These are phyloP conservation scores for Micrastur ruficollis DNA, from an alignment of 2,797 vertebrate genomes.

Conservation along the genomic window DNA sequence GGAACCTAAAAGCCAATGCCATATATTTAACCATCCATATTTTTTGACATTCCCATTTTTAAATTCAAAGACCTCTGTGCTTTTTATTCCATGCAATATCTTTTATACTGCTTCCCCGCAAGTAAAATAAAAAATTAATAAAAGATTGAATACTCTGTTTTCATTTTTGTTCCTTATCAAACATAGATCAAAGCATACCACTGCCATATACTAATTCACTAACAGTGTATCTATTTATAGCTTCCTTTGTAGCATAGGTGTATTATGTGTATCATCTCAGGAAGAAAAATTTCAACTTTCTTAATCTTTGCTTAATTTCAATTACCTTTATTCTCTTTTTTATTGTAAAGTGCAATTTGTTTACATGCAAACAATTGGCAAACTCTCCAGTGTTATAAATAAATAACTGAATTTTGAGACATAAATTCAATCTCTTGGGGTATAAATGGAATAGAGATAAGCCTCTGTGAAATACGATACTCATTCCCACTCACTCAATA, in stretches of 20 bases:
- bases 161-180: neutral
- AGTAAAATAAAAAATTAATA: neutral
- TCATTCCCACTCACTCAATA: conserved; percentile 33
- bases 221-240: neutral
- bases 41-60: neutral
- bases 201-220: neutral
- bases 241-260: neutral
- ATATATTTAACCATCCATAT: neutral
- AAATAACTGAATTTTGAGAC: conserved; percentile 44
- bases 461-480: neutral
- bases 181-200: neutral
- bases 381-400: conserved; percentile 12
- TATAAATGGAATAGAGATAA: conserved; percentile 39
- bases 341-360: neutral
- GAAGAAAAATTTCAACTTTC: neutral
- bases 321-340: neutral
- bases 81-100: neutral
- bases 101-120: neutral
- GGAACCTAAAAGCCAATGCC: neutral
- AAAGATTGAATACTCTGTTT: neutral
- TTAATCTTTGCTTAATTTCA: neutral
- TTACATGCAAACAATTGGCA: conserved; percentile 13
- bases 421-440: conserved; percentile 39
- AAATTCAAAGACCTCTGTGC: neutral
- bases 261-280: neutral